Conservation (phyloP, 92 coral and sea anemone species). For the Epizoanthus stellaris region DNA sequence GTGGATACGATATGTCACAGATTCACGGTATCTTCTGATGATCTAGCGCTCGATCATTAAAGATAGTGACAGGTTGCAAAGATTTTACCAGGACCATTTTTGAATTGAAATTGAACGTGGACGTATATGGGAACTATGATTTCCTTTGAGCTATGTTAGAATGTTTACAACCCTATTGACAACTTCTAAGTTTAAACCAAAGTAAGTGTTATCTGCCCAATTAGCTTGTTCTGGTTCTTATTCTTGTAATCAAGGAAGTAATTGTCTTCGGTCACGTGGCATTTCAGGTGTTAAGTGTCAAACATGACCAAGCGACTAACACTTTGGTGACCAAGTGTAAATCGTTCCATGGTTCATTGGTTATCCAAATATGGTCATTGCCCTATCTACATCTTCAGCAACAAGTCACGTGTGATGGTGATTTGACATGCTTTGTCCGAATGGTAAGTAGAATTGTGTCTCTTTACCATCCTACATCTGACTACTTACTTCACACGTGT, state of each 20-base stretch:
- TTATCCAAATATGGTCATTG: conserved; percentile 83
- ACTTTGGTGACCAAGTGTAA: conserved; percentile 78
- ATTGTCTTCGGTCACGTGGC: background rate
- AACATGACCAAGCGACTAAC: conserved; percentile 76
- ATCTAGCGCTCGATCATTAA: too few species aligned
- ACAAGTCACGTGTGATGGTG: conserved; percentile 74
- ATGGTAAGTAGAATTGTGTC: conserved; percentile 69
- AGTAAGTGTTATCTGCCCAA: background rate
- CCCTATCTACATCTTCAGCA: conserved; percentile 70
- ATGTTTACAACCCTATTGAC: too few species aligned
- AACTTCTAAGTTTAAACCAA: background rate
- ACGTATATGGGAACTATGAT: too few species aligned
- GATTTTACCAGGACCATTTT: too few species aligned
- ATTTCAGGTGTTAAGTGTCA: conserved; percentile 72
- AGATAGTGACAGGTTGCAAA: too few species aligned
- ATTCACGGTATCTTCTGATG: too few species aligned
- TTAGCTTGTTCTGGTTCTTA: background rate
- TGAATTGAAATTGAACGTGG: too few species aligned
- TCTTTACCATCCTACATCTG: background rate
- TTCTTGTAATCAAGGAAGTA: background rate
- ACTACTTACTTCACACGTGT: background rate
- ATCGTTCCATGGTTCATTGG: conserved; percentile 67
- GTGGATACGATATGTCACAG: too few species aligned
- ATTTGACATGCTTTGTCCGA: conserved; percentile 86
- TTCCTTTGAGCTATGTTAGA: too few species aligned